Percentiles rank a stretch among this genome's conserved stretches.
phyloP scores from a whole-genome alignment of 2,888 invertebrate genomes.

The Adineta ricciae region DNA sequence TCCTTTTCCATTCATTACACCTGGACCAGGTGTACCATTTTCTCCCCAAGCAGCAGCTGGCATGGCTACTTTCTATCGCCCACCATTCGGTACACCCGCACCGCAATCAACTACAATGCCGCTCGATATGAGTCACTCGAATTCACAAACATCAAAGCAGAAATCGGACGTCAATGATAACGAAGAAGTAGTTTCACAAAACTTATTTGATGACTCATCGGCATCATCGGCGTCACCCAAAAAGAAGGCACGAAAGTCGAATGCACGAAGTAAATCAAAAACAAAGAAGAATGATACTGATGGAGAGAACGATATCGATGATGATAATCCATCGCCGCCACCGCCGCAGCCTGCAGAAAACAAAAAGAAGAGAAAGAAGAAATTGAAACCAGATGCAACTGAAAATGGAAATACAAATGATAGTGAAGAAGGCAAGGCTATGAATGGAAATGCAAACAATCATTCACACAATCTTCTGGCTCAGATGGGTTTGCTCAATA shows the following conservation, averaged over 20 bases:
- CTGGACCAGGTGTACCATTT: neutral
- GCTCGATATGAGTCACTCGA: neutral
- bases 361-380: neutral
- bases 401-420: neutral
- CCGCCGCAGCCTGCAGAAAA: neutral
- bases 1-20: slow-evolving; percentile 5
- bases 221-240: neutral
- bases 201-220: neutral
- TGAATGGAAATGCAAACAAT: neutral
- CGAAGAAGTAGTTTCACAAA: neutral
- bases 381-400: neutral
- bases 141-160: neutral
- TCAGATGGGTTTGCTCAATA: neutral
- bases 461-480: neutral
- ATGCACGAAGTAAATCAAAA: neutral
- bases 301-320: neutral
- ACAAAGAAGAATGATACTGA: neutral
- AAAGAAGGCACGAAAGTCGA: neutral
- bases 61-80: neutral
- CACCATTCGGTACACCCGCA: neutral
- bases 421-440: neutral
- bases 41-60: neutral
- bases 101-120: neutral
- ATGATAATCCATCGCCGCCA: neutral
- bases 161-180: neutral